Base-by-base conservation (phyloP, 2,797 vertebrate species). In the Acanthurus lineatus region DNA sequence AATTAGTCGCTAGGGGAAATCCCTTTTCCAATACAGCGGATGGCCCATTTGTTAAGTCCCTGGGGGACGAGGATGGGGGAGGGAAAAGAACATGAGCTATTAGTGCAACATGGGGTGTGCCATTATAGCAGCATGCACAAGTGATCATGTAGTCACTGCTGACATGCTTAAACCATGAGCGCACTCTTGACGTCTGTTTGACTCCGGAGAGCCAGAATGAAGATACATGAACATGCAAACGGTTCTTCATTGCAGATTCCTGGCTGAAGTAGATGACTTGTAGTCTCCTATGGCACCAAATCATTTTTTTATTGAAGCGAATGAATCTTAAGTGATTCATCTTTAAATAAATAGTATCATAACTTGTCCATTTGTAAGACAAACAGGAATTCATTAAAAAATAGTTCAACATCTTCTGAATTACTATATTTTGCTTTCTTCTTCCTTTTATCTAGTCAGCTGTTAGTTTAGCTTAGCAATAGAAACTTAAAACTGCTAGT, bases 121-220 rank as follows among this genome's bases (percentile, higher is more conserved):
- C 81, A 89, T 92, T 91, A 92, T 88, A 91, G 85, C 77, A 89
- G 82, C 81, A 82, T 81, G 87, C 76, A 67, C 85, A 82, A 88
- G 81, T 70, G 76, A 91, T 90, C 85, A 78, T 76, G 71, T 65
- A 83, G 76, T 87, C 72, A 66, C 73, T 72, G 83, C 84, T 91
- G 88, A 89, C 88, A 90, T 86, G 82, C 79, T 90, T 78, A 80
- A 92, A 88, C 61, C 70, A 74, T 76, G 71, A 85, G 73, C 63
- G 40, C 83, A 78, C 69, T 59, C 48, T 60, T 74, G 57, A 74
- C 20, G 48, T 84, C 65, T 67, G 28, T 78, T 40, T 60, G 49
- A 86, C 78, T 87, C 86, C 10, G 5, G 64, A 81, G 84, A 77
- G 57, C 57, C 61, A 40, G 54, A 77, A 74, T 85, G 74, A 58